A percentile compares a stretch with the other conserved stretches of the same genome.
Conservation (phyloP, 2,113 vertebrate genomes). For the Electrona antarctica region DNA sequence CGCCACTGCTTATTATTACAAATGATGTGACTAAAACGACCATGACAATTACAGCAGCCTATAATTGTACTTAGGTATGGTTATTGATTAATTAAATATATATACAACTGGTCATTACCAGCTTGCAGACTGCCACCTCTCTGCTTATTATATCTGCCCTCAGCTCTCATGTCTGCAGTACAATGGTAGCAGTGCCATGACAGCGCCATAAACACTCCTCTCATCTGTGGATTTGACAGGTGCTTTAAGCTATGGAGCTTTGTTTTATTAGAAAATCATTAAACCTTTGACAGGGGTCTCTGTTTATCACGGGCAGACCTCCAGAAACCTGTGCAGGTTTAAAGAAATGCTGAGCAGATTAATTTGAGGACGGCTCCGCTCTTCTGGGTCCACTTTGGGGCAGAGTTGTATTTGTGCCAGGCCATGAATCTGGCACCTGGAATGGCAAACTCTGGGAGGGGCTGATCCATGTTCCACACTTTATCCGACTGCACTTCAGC, state of each 20-base stretch:
- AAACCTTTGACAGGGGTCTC: neutral
- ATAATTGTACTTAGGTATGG: no score
- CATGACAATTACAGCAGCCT: neutral
- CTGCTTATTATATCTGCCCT: neutral
- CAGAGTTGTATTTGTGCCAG: neutral
- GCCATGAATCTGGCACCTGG: neutral
- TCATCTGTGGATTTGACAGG: neutral
- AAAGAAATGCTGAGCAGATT: neutral
- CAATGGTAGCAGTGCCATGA: neutral
- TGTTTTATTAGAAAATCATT: neutral
- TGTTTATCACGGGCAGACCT: neutral
- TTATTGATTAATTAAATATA: no score
- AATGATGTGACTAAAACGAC: slow-evolving; percentile 23
- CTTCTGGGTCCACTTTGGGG: neutral
- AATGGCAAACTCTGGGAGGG: no score
- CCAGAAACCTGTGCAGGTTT: neutral
- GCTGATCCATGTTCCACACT: neutral
- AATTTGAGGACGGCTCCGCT: slow-evolving; percentile 3
- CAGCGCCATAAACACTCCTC: neutral
- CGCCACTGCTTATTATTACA: neutral
- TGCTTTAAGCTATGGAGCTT: neutral
- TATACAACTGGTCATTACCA: slow-evolving; percentile 15
- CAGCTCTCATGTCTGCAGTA: neutral
- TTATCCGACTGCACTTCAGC: neutral
- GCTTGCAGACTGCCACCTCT: neutral